Percentiles rank a stretch among this genome's conserved stretches.
Evolutionary conservation across 64 coral and sea anemone genomes (phyloP).

Genomic region (Dendrophyllia cribrosa): DNA sequence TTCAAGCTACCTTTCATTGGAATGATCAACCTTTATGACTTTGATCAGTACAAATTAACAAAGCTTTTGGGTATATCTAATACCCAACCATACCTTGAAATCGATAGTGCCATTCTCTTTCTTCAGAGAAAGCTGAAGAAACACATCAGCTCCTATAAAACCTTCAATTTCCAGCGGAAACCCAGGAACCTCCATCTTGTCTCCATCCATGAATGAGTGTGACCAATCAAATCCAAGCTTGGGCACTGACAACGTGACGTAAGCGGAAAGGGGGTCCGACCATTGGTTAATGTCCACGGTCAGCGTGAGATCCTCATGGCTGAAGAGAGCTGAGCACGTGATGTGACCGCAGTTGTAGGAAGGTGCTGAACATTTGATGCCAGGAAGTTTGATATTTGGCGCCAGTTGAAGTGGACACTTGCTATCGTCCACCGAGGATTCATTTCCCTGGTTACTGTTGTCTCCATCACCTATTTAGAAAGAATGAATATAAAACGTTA

Average conservation of each 20-base stretch:
- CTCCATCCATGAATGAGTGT: background rate
- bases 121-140: background rate
- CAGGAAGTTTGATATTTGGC: background rate
- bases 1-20: no score
- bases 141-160: background rate
- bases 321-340: slow-evolving; percentile 18
- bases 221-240: background rate
- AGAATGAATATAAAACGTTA: background rate
- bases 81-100: slow-evolving; percentile 6
- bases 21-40: no score
- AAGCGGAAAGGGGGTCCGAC: background rate
- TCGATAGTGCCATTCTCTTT: slow-evolving; percentile 1
- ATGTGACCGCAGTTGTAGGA: background rate
- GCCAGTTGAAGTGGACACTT: background rate
- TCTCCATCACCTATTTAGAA: background rate
- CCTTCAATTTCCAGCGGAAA: slow-evolving; percentile 11
- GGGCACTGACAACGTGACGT: slow-evolving; percentile 10
- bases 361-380: background rate
- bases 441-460: background rate
- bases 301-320: background rate
- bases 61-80: no score
- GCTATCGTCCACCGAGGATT: background rate
- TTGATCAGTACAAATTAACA: no score
- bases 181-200: background rate
- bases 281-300: background rate